A percentile compares a stretch with the other conserved stretches of the same genome.
Conservation (phyloP, 2,797 vertebrate species). For the Lepilemur septentrionalis region DNA sequence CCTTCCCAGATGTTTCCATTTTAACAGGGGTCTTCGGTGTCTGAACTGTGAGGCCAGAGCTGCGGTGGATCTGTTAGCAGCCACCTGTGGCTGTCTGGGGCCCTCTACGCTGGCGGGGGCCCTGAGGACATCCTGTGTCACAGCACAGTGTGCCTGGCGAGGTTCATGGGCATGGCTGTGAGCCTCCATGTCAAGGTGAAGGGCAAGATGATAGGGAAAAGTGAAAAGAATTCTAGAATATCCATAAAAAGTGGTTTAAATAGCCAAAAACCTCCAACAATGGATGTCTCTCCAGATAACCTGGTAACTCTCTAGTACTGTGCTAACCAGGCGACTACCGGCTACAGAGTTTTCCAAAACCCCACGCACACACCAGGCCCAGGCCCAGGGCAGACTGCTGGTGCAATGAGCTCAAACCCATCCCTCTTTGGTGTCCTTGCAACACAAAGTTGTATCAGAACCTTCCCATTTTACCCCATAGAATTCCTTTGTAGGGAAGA, state of each 20-base stretch:
- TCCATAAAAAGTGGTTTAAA: neutral
- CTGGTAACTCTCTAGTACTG: neutral
- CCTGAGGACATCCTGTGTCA: neutral
- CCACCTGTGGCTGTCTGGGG: neutral
- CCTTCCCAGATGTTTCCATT: conserved; percentile 15
- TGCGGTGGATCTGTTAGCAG: neutral
- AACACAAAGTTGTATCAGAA: neutral
- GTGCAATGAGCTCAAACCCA: neutral
- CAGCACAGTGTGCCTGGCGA: fast-evolving
- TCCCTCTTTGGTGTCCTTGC: neutral
- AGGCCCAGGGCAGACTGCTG: neutral
- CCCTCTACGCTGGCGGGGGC: neutral
- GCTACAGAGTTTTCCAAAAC: neutral
- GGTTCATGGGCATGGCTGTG: neutral
- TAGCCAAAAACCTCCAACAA: neutral
- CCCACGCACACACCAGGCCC: neutral
- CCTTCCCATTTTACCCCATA: neutral
- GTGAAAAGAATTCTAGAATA: neutral
- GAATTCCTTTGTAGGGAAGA: neutral
- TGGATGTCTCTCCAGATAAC: neutral
- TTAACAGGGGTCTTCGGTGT: neutral
- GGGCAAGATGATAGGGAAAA: neutral
- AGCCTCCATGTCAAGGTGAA: neutral
- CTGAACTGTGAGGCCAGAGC: neutral
- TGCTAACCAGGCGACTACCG: neutral